A percentile compares a stretch with the other conserved stretches of the same genome.
phyloP scores from a whole-genome alignment of 2,797 vertebrate genomes.

The Oreonectes daqikongensis region DNA sequence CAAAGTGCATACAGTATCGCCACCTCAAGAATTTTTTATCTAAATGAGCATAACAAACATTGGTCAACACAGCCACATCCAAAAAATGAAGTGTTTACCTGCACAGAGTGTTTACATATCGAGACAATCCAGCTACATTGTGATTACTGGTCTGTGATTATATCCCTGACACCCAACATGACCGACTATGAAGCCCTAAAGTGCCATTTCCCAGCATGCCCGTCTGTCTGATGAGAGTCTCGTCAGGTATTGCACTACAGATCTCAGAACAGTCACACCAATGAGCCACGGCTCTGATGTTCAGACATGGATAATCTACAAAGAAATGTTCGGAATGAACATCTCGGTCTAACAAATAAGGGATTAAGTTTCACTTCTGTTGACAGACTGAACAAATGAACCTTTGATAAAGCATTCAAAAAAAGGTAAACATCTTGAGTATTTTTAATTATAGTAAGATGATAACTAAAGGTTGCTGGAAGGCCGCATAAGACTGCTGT shows the following conservation, averaged over 20 bases:
- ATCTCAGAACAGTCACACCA: background rate
- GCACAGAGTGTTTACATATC: background rate
- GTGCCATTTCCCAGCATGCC: background rate
- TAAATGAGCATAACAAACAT: conserved; percentile 47
- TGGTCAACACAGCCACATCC: conserved; percentile 4
- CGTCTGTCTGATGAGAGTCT: conserved; percentile 11
- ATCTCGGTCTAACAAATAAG: conserved; percentile 11
- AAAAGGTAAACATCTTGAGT: conserved; percentile 9
- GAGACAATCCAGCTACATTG: conserved; percentile 5
- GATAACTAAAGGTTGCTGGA: conserved; percentile 5
- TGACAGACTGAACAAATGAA: conserved; percentile 20
- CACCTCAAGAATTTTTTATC: conserved; percentile 36
- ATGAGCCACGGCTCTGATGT: conserved; percentile 24
- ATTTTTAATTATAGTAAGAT: conserved; percentile 25
- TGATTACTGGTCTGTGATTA: conserved; percentile 49
- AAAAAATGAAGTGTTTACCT: conserved; percentile 39
- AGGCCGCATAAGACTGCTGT: background rate
- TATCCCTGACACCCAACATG: conserved; percentile 12
- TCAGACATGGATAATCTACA: conserved; percentile 38
- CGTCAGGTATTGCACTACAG: background rate
- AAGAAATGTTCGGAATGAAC: conserved; percentile 39
- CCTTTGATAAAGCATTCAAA: conserved; percentile 40
- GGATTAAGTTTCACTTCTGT: conserved; percentile 33
- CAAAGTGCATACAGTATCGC: conserved; percentile 14
- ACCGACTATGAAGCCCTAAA: conserved; percentile 12